Evolutionary conservation across 2,797 vertebrate species (phyloP), one percentile per base, ranked within the genome.

Genomic region (Todus mexicanus): DNA sequence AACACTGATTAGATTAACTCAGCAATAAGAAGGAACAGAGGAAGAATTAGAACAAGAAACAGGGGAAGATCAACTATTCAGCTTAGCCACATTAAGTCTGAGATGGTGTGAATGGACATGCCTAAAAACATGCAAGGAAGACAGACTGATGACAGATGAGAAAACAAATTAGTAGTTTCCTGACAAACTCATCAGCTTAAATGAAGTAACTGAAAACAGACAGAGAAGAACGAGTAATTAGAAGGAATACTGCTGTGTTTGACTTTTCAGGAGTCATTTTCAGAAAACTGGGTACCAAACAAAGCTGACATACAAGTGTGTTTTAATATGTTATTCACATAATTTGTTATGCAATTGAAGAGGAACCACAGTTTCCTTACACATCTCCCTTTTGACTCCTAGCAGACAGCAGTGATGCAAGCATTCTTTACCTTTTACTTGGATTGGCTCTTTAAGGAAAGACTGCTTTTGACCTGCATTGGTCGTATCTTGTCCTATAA

Each of bases 401-500:
- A 70, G 33, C 11, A 61, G 35, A 72, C 20, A 78, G 12, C 38
- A 77, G 26, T 31, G 4, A 79, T 57, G 37, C 6, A 90, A 64
- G 19, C 40, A 89, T 31, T 35, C 33, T 81, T 97, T 98, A 99
- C 99, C 99, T 99, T 99, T 99, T 40, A 99, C 98, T 98, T 99
- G 99, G 95, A 99, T 99, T 74, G 98, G 97, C 64, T 99, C 98
- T 71, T 97, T 95, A 70, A 95, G 85, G 2, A 87, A 94, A 93
- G 96, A 91, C 83, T 95, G 95, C 50, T 97, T 97, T 91, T 98
- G 98, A 60, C 97, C 97, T 96, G 95, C 89, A 88, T 74, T 86
- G 27, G 68, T 90, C 9, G 87, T 82, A 77, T 97, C 96, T 89
- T 92, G 95, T 65, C 91, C 97, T 98, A 92, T n/a, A 94, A 96